These are phyloP conservation scores for Ectemnius lituratus DNA, from an alignment of 2,888 invertebrate genomes.

Conservation along the genomic window DNA sequence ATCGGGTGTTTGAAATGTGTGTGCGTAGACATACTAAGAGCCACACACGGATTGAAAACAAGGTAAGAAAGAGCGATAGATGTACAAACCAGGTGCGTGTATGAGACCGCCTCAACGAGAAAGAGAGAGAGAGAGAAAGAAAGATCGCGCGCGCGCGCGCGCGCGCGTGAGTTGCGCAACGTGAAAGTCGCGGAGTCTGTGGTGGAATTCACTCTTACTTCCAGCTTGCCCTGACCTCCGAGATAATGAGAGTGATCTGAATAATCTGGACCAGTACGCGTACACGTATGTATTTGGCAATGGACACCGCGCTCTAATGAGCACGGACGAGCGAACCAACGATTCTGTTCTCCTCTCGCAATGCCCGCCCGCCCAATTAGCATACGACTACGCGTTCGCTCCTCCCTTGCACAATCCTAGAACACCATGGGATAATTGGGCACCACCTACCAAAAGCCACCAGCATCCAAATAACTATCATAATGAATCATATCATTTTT, in stretches of 20 bases:
- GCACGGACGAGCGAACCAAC: not conserved
- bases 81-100: conserved; percentile 22
- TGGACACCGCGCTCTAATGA: conserved; percentile 41
- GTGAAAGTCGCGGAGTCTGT: conserved; percentile 64
- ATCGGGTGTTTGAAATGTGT: conserved; percentile 8
- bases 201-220: conserved; percentile 72
- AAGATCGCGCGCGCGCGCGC: not conserved
- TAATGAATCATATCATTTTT: not conserved
- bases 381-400: conserved; percentile 36
- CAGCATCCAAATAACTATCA: too few species aligned
- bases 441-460: conserved; percentile 1
- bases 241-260: conserved; percentile 67
- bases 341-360: conserved; percentile 27
- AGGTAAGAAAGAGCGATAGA: conserved; percentile 2
- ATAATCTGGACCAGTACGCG: conserved; percentile 46
- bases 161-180: conserved; percentile 62
- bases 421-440: conserved; percentile 27
- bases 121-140: too few species aligned
- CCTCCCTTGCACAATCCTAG: conserved; percentile 39
- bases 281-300: conserved; percentile 52
- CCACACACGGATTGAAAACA: not conserved
- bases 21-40: not conserved
- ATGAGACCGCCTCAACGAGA: not conserved
- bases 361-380: conserved; percentile 40
- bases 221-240: conserved; percentile 70